phyloP scores from a whole-genome alignment of 1,140 invertebrate species.

The Drosophila neocordata region DNA sequence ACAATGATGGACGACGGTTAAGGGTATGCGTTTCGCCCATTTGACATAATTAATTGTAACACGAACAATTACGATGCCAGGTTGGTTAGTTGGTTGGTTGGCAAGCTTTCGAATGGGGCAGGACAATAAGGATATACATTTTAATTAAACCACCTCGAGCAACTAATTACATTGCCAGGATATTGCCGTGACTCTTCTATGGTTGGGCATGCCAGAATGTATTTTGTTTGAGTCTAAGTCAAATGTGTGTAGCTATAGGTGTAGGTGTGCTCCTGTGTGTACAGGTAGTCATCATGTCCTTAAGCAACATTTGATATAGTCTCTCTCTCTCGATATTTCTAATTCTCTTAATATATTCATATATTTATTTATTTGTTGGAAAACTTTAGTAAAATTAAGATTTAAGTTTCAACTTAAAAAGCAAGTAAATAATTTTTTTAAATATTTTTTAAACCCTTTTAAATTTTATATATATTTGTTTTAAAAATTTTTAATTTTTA shows the following conservation, averaged over 20 bases:
- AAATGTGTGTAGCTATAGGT: not conserved
- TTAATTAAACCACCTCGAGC: conserved; percentile 80
- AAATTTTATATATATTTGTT: too few species aligned
- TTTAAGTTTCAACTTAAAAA: conserved; percentile 27
- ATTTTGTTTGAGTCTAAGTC: not conserved
- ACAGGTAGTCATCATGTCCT: conserved; percentile 2
- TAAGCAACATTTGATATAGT: conserved; percentile 1
- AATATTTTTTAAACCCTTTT: too few species aligned
- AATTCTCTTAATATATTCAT: too few species aligned
- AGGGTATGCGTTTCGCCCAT: conserved; percentile 41
- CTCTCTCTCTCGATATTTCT: too few species aligned
- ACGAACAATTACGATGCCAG: conserved; percentile 69
- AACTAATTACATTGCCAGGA: conserved; percentile 73
- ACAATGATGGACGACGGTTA: conserved; percentile 7
- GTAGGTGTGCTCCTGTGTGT: not conserved
- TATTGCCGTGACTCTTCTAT: conserved; percentile 12
- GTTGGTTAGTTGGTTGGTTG: conserved; percentile 1
- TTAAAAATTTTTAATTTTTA: too few species aligned
- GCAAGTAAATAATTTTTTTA: too few species aligned
- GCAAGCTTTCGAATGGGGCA: conserved; percentile 8
- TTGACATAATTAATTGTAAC: conserved; percentile 79
- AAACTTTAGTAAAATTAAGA: too few species aligned
- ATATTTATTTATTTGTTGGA: not conserved
- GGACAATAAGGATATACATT: conserved; percentile 79
- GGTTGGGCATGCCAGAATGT: not conserved